Evolutionary conservation across 1,140 invertebrate genomes (phyloP).

Genomic region (Odontomachus brunneus): DNA sequence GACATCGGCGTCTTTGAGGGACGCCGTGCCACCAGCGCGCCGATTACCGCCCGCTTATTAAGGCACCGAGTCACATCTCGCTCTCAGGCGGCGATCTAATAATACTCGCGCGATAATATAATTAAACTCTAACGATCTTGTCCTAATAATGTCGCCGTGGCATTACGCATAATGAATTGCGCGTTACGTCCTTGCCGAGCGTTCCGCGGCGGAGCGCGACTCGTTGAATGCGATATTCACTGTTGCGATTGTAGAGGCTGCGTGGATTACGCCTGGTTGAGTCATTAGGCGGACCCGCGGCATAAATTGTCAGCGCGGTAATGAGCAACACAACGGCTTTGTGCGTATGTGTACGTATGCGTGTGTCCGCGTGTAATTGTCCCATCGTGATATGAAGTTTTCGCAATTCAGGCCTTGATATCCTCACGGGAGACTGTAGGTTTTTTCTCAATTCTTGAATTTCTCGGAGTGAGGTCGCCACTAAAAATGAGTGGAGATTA

Average conservation of each 20-base stretch:
- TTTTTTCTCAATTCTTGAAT: no score
- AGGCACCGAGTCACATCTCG: slow-evolving; percentile 42
- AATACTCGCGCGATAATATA: slow-evolving; percentile 58
- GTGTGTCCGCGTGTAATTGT: no score
- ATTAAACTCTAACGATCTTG: slow-evolving; percentile 54
- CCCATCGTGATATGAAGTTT: no score
- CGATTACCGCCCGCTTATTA: slow-evolving; percentile 24
- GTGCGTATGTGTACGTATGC: no score
- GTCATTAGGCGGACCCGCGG: not conserved
- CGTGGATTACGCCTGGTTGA: not conserved
- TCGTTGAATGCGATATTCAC: not conserved
- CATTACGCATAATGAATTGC: slow-evolving; percentile 53
- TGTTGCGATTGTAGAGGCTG: not conserved
- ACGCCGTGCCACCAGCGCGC: slow-evolving; percentile 10
- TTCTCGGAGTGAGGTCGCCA: no score
- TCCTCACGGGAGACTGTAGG: no score
- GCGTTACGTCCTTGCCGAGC: slow-evolving; percentile 12
- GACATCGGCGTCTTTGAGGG: slow-evolving; percentile 68
- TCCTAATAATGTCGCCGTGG: slow-evolving; percentile 44
- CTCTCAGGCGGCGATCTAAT: slow-evolving; percentile 38
- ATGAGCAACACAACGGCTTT: no score
- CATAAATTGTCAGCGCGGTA: not conserved
- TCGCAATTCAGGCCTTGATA: no score
- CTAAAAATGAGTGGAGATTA: no score
- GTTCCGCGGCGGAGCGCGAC: not conserved